phyloP scores from a whole-genome alignment of 2,113 vertebrate genomes.

The Syngnathus floridae region DNA sequence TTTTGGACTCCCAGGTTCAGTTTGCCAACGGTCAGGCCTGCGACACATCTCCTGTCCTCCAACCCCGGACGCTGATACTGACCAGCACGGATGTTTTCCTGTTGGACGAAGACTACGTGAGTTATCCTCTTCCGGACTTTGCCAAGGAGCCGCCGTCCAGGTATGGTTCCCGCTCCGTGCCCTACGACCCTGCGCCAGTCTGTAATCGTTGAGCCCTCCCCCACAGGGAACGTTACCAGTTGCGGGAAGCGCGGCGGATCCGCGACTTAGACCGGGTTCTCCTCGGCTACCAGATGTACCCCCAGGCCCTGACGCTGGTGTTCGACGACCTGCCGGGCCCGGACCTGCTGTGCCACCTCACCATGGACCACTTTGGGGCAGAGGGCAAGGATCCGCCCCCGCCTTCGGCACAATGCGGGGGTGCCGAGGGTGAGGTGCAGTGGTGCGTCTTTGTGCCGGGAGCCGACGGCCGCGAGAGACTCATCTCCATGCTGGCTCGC shows the following conservation, averaged over 20 bases:
- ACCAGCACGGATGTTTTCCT: constrained; percentile 88
- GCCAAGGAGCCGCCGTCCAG: constrained; percentile 93
- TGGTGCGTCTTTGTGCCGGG: constrained; percentile 94
- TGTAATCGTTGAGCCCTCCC: background rate
- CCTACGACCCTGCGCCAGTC: background rate
- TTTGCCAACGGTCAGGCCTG: constrained; percentile 27
- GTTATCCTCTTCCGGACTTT: constrained; percentile 91
- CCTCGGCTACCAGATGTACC: constrained; percentile 92
- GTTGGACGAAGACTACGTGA: constrained; percentile 90
- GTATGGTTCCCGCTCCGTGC: constrained; percentile 13
- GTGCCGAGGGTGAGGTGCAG: constrained; percentile 77
- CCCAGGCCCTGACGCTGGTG: constrained; percentile 90
- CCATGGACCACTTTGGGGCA: constrained; percentile 89
- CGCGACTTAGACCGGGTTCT: constrained; percentile 91
- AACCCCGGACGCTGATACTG: constrained; percentile 86
- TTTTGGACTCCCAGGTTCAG: constrained; percentile 39
- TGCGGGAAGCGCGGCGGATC: constrained; percentile 84
- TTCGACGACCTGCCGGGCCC: constrained; percentile 91
- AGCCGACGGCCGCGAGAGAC: constrained; percentile 86
- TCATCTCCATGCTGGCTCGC: constrained; percentile 87
- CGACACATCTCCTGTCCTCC: constrained; percentile 57
- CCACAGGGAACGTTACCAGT: constrained; percentile 83
- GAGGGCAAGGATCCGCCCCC: constrained; percentile 35
- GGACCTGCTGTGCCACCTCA: constrained; percentile 86
- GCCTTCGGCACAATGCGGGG: constrained; percentile 34